Base-by-base conservation (phyloP, 2,888 invertebrate species). In the Lucinisca nassula region DNA sequence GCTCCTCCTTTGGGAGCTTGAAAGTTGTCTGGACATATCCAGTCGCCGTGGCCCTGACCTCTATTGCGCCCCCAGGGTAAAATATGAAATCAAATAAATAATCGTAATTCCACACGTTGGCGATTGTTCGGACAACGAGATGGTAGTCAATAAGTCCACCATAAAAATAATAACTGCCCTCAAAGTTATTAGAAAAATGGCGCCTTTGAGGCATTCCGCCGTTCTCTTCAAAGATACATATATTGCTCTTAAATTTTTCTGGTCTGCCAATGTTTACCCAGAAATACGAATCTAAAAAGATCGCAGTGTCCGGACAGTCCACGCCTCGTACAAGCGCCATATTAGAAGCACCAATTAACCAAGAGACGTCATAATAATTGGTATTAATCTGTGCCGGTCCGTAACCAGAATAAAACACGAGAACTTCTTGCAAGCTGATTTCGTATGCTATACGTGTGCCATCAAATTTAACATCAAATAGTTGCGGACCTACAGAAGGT, bases 161-260 rank as follows among this genome's bases (percentile, higher is more conserved):
- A 67, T 92, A 94, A 67, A 88, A 92, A 21, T 14, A 61, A 40
- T 89, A 91, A 0, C 89, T 85, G 0, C 88, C 92, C 4, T 88
- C 74, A 61, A 72, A 85, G 27, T 90, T 85, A 12, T 89, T 85
- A 24, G 91, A 84, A 82, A 92, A 93, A 84, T 94, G 94, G 4
- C 95, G 87, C 17, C 94, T 85, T 14, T 95, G 70, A 0, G 95
- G 95, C 2, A 92, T 87, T 8, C 86, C 92, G 0, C 89, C 85
- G 73, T 92, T 92, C 24, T 91, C 89, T 89, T 95, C 95, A 87
- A 95, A 95, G 14, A 95, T 84, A 84, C 95, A 95, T 58, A 94
- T 88, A 49, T 91, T 90, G 37, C 91, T 92, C 55, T 83, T 88
- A 49, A 84, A 79, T 32, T 55, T 73, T 24, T 75, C 81, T 1